Percentiles rank a stretch among this genome's conserved stretches.
phyloP scores from a whole-genome alignment of 2,888 invertebrate genomes.

The Hydropsyche betteni region DNA sequence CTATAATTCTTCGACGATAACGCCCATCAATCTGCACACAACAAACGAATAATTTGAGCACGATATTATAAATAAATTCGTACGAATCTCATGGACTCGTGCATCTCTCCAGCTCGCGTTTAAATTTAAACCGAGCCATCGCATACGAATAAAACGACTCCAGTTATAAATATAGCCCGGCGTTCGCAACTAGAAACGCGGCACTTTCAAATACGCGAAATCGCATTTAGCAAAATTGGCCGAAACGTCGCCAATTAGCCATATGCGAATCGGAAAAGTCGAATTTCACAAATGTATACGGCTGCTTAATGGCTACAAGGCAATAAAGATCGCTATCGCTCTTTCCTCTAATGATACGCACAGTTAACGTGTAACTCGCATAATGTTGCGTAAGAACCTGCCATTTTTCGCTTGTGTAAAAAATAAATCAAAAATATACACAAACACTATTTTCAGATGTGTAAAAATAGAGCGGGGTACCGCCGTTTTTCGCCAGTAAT shows the following conservation, averaged over 20 bases:
- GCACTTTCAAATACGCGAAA: background rate
- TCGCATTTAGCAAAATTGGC: background rate
- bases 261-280: background rate
- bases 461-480: slow-evolving; percentile 1
- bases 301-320: background rate
- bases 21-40: too few relatives aligned
- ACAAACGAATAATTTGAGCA: too few relatives aligned
- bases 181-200: background rate
- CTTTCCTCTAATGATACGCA: slow-evolving; percentile 16
- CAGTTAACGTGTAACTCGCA: background rate
- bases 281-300: background rate
- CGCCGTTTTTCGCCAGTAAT: background rate
- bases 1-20: too few relatives aligned
- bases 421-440: slow-evolving; percentile 16
- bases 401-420: background rate
- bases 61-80: too few relatives aligned
- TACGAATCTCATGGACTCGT: background rate
- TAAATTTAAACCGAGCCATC: slow-evolving; percentile 10
- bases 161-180: background rate
- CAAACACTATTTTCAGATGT: slow-evolving; percentile 16
- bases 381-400: background rate
- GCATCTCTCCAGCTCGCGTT: background rate
- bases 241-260: slow-evolving; percentile 4
- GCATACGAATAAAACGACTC: background rate
- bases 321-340: slow-evolving; percentile 8